A percentile compares a stretch with the other conserved stretches of the same genome.
phyloP scores from a whole-genome alignment of 2,797 vertebrate species.

The Morelia viridis region DNA sequence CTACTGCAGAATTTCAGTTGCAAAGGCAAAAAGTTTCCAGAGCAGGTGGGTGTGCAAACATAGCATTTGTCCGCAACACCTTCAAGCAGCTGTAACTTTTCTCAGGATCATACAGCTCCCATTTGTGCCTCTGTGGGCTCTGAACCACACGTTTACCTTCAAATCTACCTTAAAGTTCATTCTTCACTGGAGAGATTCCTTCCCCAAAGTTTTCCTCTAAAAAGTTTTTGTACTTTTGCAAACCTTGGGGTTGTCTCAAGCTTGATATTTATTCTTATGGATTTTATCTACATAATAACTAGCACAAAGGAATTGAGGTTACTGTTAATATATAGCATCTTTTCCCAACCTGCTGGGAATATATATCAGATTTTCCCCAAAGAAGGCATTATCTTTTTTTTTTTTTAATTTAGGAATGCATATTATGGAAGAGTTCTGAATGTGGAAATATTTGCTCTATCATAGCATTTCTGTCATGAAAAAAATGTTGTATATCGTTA shows the following conservation, averaged over 20 bases:
- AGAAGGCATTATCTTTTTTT: background rate
- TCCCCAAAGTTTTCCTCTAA: background rate
- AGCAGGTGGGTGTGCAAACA: too few relatives aligned
- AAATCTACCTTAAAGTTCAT: too few relatives aligned
- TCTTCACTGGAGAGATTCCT: background rate
- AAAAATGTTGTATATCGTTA: background rate
- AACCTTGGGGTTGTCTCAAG: background rate
- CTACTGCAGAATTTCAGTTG: too few relatives aligned
- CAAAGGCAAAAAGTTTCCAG: too few relatives aligned
- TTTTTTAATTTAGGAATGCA: background rate
- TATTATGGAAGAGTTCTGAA: background rate
- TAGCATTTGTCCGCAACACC: too few relatives aligned
- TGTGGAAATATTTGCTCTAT: background rate
- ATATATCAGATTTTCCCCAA: too few relatives aligned
- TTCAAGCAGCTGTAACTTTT: too few relatives aligned
- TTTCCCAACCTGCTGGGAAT: too few relatives aligned
- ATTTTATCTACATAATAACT: background rate
- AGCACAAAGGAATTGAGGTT: background rate
- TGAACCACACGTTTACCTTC: too few relatives aligned
- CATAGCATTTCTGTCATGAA: constrained; percentile 1
- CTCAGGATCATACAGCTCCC: too few relatives aligned
- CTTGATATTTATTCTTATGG: background rate
- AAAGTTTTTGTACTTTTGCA: background rate
- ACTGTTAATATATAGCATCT: too few relatives aligned
- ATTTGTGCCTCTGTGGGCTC: too few relatives aligned